Percentiles rank a stretch among this genome's conserved stretches.
Evolutionary conservation across 2,888 invertebrate genomes (phyloP).

Genomic region (Drosophila bunnanda): DNA sequence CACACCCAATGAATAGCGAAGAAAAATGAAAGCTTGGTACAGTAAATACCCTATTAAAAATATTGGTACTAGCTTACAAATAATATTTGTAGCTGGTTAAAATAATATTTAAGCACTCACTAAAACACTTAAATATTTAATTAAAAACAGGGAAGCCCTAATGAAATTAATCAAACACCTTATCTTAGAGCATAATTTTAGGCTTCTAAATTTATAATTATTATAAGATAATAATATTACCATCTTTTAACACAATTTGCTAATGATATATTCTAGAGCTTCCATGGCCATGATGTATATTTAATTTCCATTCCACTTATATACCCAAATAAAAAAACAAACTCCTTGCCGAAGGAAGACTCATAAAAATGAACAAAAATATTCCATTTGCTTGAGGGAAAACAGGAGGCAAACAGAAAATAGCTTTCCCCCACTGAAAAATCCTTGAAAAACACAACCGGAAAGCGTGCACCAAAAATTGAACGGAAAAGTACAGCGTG

Average conservation of each 20-base stretch:
- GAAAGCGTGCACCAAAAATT: constrained; percentile 18
- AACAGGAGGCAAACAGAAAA: constrained; percentile 20
- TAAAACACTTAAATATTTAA: no score
- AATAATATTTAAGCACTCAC: not conserved
- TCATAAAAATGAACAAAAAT: constrained; percentile 39
- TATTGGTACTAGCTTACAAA: no score
- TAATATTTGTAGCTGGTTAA: not conserved
- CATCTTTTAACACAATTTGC: no score
- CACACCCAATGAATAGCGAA: constrained; percentile 2
- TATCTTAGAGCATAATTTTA: not conserved
- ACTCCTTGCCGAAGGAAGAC: constrained; percentile 19
- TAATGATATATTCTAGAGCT: no score
- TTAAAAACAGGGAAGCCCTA: no score
- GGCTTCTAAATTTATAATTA: not conserved
- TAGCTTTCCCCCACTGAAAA: constrained; percentile 23
- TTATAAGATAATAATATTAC: not conserved
- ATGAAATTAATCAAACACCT: no score
- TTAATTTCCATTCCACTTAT: constrained; percentile 3
- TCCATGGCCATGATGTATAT: not conserved
- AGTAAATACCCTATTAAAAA: not conserved
- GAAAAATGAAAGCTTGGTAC: not conserved
- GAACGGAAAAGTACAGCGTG: constrained; percentile 42
- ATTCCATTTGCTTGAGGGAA: constrained; percentile 40
- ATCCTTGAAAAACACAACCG: constrained; percentile 10
- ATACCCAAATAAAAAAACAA: constrained; percentile 3